Base-by-base conservation (phyloP, 2,888 invertebrate genomes). In the Cabera pusaria region DNA sequence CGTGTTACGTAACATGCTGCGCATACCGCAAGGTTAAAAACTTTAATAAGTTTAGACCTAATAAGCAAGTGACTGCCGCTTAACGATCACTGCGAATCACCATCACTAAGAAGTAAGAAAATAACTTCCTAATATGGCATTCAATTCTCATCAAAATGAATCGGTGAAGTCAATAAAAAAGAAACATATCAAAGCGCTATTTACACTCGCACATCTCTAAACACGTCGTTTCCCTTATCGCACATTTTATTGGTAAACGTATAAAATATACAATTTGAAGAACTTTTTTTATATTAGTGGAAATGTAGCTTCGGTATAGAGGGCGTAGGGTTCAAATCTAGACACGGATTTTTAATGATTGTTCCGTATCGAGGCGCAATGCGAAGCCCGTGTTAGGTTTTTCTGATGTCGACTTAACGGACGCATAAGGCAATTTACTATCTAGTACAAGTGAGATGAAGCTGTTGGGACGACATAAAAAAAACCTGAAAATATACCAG, bases 351-450 rank as follows among this genome's bases (percentile, higher is more conserved):
- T 32, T 51, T 54, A 51, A 54, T 55, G 49, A 57, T 32, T 43
- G 42, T 53, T 46, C 47, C 41, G 46, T 52, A 59, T 49, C 35
- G 38, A 52, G 50, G 37, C 43, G 52, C 49, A 48, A 56, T 56
- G 55, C 42, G 31, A 28, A 48, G 52, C 32, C 34, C 51, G 51
- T 64, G 62, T 64, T 58, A 50, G 46, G 49, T 62, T 74, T 75
- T 74, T 71, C 52, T 59, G 34, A 36, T 24, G 44, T 48, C 49
- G 31, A 57, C 59, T 55, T 48, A 56, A 55, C 49, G 49, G 57
- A 53, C 65, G 57, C 60, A 66, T 64, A 72, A 63, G 72, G 76
- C 70, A 65, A 73, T 61, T 69, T 74, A 75, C 65, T 61, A 64
- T 62, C 62, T 59, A 43, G 57, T 59, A 62, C 54, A 56, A 52